Evolutionary conservation across 2,113 vertebrate species (phyloP), one percentile per base, ranked within the genome.

Genomic region (Urocitellus parryii): DNA sequence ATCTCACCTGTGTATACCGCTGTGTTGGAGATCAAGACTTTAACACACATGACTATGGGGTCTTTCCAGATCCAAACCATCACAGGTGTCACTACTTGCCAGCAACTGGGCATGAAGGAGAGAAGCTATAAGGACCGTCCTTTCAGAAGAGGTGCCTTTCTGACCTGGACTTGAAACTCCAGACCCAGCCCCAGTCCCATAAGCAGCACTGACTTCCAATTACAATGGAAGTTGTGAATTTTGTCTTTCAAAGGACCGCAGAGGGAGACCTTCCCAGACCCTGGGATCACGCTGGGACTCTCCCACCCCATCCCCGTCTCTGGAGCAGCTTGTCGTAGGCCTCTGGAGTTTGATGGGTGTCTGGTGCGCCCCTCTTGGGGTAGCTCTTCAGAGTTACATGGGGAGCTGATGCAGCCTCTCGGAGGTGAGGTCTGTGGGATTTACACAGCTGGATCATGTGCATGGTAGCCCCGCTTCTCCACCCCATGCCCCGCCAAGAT

Each of bases 261-360:
- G 39, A 16, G 32, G 34, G 70, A 5, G 48, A 27, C 5, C 37
- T 10, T 9, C 4, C 1, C 17, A 37, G 73, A 14, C 24, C 9
- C 8, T 4, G 29, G 20, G 2, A 6, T 58, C 32, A 7, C 25
- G 0, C 2, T 34, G 45, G 25, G 10, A 2, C 1, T 9, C 45
- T n/a, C 32, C 37, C 45, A 14, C 22, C 0, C 0, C 1, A 14
- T 24, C 37, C 42, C 20, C 5, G 4, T 34, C 37, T n/a, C 72
- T 18, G 18, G 20, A 25, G 13, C 25, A 2, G 16, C 42, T 34
- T 0, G 8, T 22, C 6, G 34, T 1, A 10, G 1, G 6, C 24
- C 20, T 13, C 32, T 34, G 68, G 37, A 68, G 78, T 34, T 17
- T 56, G 10, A 7, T 24, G 1, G 29, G 11, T 8, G 0, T n/a